Evolutionary conservation across 2,888 invertebrate genomes (phyloP).

Genomic region (Eurois occulta): DNA sequence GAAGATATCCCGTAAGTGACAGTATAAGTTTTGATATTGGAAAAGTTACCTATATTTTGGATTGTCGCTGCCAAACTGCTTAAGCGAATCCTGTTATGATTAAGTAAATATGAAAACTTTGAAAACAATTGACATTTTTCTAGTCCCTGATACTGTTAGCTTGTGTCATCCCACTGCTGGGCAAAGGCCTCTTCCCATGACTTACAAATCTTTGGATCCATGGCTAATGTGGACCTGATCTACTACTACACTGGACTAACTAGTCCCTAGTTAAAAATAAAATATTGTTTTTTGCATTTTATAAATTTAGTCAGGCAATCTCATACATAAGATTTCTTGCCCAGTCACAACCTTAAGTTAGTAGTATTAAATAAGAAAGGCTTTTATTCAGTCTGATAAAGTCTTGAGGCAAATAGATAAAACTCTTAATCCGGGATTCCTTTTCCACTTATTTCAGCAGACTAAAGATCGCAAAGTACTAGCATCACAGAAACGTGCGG

Average conservation of each 20-base stretch:
- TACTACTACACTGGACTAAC: no score
- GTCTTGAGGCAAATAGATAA: neutral
- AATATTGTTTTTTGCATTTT: neutral
- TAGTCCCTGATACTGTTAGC: neutral
- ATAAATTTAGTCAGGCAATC: neutral
- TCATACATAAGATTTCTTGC: neutral
- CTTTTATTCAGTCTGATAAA: neutral
- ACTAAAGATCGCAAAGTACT: slow-evolving; percentile 12
- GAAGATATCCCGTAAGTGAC: no score
- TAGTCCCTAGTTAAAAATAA: neutral
- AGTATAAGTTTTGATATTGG: no score
- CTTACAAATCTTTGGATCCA: no score
- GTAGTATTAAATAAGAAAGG: neutral
- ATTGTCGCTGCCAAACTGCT: neutral
- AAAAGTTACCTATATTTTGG: neutral
- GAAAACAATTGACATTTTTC: neutral
- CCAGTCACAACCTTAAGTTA: neutral
- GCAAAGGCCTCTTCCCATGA: no score
- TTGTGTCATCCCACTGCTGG: no score
- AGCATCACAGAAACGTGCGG: neutral
- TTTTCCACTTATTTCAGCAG: slow-evolving; percentile 12
- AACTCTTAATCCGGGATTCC: neutral
- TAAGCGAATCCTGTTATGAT: neutral
- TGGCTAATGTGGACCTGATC: no score
- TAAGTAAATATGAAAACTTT: neutral